Base-by-base conservation (phyloP, 2,113 vertebrate species). In the Fregata magnificens region DNA sequence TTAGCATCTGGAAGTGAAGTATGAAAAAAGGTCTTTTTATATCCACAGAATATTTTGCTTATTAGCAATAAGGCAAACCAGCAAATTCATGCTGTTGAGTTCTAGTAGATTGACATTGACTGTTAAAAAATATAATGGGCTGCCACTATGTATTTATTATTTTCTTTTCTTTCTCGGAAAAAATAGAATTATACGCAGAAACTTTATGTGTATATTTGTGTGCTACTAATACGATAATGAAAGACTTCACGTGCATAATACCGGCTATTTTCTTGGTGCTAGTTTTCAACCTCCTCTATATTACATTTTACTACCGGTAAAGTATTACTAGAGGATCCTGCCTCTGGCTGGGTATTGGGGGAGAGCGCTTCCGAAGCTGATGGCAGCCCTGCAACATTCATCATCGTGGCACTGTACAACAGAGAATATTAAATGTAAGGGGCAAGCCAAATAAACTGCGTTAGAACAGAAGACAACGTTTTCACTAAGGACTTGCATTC, bases 401-500 rank as follows among this genome's bases (percentile, higher is more conserved):
- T 84, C 93, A 79, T 53, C 47, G 1, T 65, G 74, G 74, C 81
- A 45, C 31, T 13, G 3, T 45, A 11, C 71, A 53, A 6, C 49
- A 31, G 87, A 49, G 81, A 73, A 42, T 44, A 2, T 21, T 12
- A 55, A 42, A 20, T 14, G 76, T 16, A 56, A n/a, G 62, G 84
- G 84, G 42, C 55, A 14, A 66, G 85, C 66, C 69, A 80, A 24
- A 49, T 52, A 59, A 49, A 36, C 1, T 5, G 31, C 31, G 44
- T 24, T 49, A 7, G 13, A 45, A 16, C 55, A 71, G 72, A 28
- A 79, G 53, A 66, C 22, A 20, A 6, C 5, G 0, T 88, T 90
- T 58, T 10, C 34, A 4, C 47, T 11, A 6, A 32, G 59, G 56
- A 3, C n/a, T 2, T 2, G 0, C 4, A 0, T 47, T 61, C n/a